Conservation (phyloP, 1,140 invertebrate genomes). For the Sinonovacula constricta region DNA sequence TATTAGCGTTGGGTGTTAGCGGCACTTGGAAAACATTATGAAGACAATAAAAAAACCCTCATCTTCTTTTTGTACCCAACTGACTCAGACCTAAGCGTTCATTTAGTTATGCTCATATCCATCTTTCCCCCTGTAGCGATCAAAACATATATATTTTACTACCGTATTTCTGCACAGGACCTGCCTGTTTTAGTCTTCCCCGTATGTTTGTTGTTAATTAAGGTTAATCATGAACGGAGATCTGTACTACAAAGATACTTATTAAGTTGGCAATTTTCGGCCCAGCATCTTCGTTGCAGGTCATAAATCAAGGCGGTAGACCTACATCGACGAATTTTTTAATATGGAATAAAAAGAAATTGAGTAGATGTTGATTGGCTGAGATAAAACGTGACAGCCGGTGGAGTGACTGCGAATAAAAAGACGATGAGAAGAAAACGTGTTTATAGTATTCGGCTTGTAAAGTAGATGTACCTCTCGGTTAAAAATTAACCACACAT, state of each 20-base stretch:
- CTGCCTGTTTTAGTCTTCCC: conserved; percentile 24
- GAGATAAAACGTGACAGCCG: conserved; percentile 44
- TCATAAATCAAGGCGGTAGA: conserved; percentile 48
- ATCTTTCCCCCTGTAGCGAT: no score
- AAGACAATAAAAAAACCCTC: no score
- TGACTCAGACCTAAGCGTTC: no score
- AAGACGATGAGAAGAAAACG: conserved; percentile 35
- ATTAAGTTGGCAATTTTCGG: conserved; percentile 15
- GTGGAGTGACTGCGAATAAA: conserved; percentile 46
- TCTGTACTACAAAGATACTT: conserved; percentile 30
- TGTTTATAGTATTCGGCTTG: neutral
- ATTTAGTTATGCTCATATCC: no score
- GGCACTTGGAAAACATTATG: no score
- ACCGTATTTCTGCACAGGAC: conserved; percentile 31
- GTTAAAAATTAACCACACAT: conserved; percentile 51
- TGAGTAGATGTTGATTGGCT: conserved; percentile 21
- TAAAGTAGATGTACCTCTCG: no score
- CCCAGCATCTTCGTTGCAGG: neutral
- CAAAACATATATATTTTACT: conserved; percentile 35
- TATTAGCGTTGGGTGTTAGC: no score
- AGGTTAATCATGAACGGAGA: conserved; percentile 10
- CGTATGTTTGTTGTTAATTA: conserved; percentile 50
- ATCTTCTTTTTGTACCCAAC: no score
- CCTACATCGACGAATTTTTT: conserved; percentile 48
- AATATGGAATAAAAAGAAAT: conserved; percentile 53